phyloP scores from a whole-genome alignment of 2,888 invertebrate genomes.

The Ophion costatus region DNA sequence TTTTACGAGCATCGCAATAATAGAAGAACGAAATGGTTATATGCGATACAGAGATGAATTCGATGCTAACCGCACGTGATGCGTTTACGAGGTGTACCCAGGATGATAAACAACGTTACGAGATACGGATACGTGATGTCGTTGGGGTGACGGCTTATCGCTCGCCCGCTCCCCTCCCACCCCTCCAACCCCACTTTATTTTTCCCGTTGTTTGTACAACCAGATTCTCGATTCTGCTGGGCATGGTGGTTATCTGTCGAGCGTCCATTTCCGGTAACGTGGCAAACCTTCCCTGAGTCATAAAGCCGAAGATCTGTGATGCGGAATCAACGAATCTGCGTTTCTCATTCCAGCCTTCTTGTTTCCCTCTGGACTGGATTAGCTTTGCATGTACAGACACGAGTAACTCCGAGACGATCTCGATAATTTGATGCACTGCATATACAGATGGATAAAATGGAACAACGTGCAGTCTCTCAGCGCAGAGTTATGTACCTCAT shows the following conservation, averaged over 20 bases:
- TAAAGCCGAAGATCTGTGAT: constrained; percentile 51
- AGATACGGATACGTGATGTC: constrained; percentile 63
- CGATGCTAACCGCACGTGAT: constrained; percentile 52
- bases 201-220: no score
- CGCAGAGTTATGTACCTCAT: background rate
- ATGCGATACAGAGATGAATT: constrained; percentile 18
- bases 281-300: constrained; percentile 46
- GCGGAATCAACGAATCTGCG: constrained; percentile 44
- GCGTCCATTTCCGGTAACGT: constrained; percentile 48
- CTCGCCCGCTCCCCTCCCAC: no score
- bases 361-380: no score
- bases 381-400: no score
- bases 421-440: no score
- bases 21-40: constrained; percentile 29
- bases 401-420: no score
- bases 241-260: constrained; percentile 31
- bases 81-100: constrained; percentile 65
- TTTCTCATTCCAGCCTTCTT: constrained; percentile 8
- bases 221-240: background rate
- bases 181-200: no score
- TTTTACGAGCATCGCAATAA: constrained; percentile 24
- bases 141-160: constrained; percentile 42
- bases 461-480: no score
- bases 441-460: no score
- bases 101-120: constrained; percentile 70